Evolutionary conservation across 30 jellyfish, hydroid and myxozoan species (phyloP).

Genomic region (Pseudorhiza aurosa): DNA sequence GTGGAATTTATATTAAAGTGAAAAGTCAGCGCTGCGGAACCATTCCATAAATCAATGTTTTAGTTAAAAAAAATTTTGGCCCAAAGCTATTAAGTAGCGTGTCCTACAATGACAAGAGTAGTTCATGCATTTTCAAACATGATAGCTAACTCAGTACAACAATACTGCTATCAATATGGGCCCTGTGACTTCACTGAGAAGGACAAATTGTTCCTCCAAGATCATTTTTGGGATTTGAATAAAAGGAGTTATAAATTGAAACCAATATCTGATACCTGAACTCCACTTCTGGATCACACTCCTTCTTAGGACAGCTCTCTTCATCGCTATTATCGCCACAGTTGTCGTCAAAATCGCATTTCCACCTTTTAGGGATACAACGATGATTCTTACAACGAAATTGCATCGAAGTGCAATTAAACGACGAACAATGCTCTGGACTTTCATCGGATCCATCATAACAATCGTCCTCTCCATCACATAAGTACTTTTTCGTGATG

Average conservation of each 20-base stretch:
- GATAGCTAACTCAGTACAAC: too few species aligned
- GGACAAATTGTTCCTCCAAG: too few species aligned
- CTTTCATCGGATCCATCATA: slow-evolving; percentile 94
- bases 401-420: slow-evolving; percentile 71
- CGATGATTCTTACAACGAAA: slow-evolving; percentile 78
- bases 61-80: too few species aligned
- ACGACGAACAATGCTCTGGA: slow-evolving; percentile 56
- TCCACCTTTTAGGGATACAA: slow-evolving; percentile 88
- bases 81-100: too few species aligned
- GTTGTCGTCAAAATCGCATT: slow-evolving; percentile 92
- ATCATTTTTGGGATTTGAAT: too few species aligned
- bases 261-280: slow-evolving; percentile 59
- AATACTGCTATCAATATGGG: too few species aligned
- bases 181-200: too few species aligned
- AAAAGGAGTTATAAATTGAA: not conserved
- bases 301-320: slow-evolving; percentile 63
- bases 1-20: too few species aligned
- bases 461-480: slow-evolving; percentile 98
- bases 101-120: too few species aligned
- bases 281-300: slow-evolving; percentile 51
- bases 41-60: too few species aligned
- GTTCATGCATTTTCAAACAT: too few species aligned
- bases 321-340: slow-evolving; percentile 96
- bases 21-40: too few species aligned
- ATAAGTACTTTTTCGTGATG: slow-evolving; percentile 69